phyloP scores from a whole-genome alignment of 2,888 invertebrate species.

The Plemyria rubiginata region DNA sequence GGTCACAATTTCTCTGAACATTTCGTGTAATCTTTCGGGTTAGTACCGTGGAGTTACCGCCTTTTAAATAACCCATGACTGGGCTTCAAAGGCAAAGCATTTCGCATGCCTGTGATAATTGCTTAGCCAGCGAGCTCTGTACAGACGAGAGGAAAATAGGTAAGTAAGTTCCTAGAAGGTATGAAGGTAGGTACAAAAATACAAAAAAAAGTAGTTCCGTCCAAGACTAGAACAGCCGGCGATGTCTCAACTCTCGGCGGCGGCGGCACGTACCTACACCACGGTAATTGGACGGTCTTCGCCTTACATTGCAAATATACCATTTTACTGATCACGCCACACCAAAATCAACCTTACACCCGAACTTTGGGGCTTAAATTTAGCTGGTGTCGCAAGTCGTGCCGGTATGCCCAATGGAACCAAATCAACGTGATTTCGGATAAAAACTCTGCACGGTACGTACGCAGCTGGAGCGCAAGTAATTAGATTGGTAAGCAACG shows the following conservation, averaged over 20 bases:
- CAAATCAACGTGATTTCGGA: slow-evolving; percentile 35
- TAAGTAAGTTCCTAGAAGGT: neutral
- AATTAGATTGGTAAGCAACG: slow-evolving; percentile 20
- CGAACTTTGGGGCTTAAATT: neutral
- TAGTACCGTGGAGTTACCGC: slow-evolving; percentile 9
- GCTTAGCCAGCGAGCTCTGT: slow-evolving; percentile 10
- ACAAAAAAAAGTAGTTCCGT: too few relatives aligned
- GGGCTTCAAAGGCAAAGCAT: slow-evolving; percentile 8
- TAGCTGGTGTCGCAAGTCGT: neutral
- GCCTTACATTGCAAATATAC: slow-evolving; percentile 33
- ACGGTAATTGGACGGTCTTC: slow-evolving; percentile 39
- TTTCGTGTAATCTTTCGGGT: neutral
- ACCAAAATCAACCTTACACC: slow-evolving; percentile 4
- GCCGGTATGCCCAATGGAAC: slow-evolving; percentile 27
- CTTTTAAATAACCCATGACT: slow-evolving; percentile 10
- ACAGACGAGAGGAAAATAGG: slow-evolving; percentile 1
- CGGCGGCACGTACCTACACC: slow-evolving; percentile 27
- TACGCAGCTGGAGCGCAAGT: slow-evolving; percentile 26
- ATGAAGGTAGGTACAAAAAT: neutral
- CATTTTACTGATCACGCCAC: slow-evolving; percentile 8
- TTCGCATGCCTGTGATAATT: slow-evolving; percentile 20
- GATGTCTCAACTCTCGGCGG: slow-evolving; percentile 18
- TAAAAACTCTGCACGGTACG: slow-evolving; percentile 36
- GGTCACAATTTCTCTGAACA: slow-evolving; percentile 1
- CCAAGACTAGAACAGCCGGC: slow-evolving; percentile 3